Base-by-base conservation (phyloP, 2,888 invertebrate species). In the Aplocera efformata region DNA sequence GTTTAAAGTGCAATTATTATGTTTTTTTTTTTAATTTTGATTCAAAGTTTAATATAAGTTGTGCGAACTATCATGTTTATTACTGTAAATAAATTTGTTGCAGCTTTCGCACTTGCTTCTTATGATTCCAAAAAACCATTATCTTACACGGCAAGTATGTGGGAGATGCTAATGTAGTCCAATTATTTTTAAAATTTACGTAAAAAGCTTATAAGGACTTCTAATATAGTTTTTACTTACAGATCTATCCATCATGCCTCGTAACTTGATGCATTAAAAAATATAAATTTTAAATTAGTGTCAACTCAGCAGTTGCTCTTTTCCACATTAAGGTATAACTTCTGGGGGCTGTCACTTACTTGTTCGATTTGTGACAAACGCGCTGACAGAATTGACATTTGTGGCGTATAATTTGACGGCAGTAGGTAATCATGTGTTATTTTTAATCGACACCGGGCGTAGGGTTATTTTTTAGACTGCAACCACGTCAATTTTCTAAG, bases 301-400 rank as follows among this genome's bases (percentile, higher is more conserved):
- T 45, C 45, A 40, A 33, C 35, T 27, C 35, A 35, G 31, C 32
- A 22, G 32, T 10, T 29, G 30, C 17, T 17, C 25, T 40, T 44
- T 39, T 36, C 36, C 40, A 33, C 36, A 33, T 27, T 45, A 40
- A 40, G 40, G 40, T 36, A 32, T 32, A 45, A 17, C 13, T 17
- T 17, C 13, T 17, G 2, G 13, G 5, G 13, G 13, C 40, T 45
- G 45, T 40, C 45, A 45, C 32, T 26, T 25, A 22, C 9, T 22
- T 13, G 23, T 22, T 39, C 17, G 29, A 37, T 29, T 7, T 17
- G 8, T 22, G 40, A 45, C 40, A 40, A 35, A 32, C 36, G 28
- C 25, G 28, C 11, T 44, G 44, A 40, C 44, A 45, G 40, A 26
- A 5, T 8, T 45, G 45, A 45, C 45, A 45, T 36, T 37, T 40